Base-by-base conservation (phyloP, 2,113 vertebrate species). In the Chauna torquata region DNA sequence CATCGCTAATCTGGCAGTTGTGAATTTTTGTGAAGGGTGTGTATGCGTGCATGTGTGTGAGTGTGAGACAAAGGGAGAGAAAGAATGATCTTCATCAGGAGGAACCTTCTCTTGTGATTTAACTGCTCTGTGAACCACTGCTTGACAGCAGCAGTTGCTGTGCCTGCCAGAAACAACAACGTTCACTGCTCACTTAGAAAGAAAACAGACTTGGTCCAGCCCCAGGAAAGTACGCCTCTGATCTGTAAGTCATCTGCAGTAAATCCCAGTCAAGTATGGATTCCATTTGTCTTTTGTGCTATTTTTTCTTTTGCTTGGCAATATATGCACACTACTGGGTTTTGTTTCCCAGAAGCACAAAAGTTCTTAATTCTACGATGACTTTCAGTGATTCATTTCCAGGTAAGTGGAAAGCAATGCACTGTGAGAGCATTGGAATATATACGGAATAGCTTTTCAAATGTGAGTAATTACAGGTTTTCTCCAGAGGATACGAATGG, bases 301-400 rank as follows among this genome's bases (percentile, higher is more conserved):
- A 36, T 65, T 82, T 84, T 80, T 30, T 13, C 11, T 42, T 64
- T 92, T 86, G 42, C 38, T 90, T 92, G 79, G 25, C 25, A 86
- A 20, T 72, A 40, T 36, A n/a, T 8, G 24, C 62, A 54, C 14
- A 40, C 12, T 59, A 52, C 25, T 61, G 38, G 57, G 50, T 85
- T 93, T 83, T 49, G 74, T 78, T 94, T 94, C 65, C 52, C 88
- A 88, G 90, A 95, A 88, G 42, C 22, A 83, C 28, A 83, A 85
- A 88, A 66, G 9, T 11, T 87, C 40, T 89, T 69, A 84, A 52
- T 91, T 91, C 42, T 92, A 54, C 30, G 76, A 10, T 74, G 71
- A 93, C 81, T 42, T 75, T 40, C 52, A 81, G 76, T 90, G 88
- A 90, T 78, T 90, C 68, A 83, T 88, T 96, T 92, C 52, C 44